phyloP scores from a whole-genome alignment of 35 echinoderm and acorn worm genomes.

The Apostichopus californicus region DNA sequence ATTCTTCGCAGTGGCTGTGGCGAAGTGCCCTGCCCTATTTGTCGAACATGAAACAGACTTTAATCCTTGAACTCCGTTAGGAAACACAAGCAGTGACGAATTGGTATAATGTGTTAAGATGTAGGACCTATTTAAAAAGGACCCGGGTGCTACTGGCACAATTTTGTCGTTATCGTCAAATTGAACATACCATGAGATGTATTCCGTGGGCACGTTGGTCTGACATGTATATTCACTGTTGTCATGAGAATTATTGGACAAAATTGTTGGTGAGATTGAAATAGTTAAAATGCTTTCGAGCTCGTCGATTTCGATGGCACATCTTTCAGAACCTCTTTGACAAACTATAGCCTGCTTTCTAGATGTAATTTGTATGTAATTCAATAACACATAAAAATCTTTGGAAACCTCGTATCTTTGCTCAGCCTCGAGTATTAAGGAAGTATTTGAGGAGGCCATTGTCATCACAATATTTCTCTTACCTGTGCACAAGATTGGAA shows the following conservation, averaged over 20 bases:
- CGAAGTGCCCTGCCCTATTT: neutral
- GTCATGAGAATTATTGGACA: neutral
- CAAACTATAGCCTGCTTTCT: neutral
- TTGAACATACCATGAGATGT: slow-evolving; percentile 1
- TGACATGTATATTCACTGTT: neutral
- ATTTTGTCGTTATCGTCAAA: neutral
- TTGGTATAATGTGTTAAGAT: neutral
- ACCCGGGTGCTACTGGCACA: neutral
- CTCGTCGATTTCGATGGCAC: neutral
- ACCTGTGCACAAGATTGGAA: neutral
- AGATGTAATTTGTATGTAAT: neutral
- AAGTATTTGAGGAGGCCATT: too few relatives aligned
- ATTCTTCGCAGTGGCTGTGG: neutral
- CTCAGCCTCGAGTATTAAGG: too few relatives aligned
- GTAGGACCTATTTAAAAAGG: neutral
- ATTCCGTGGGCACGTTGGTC: neutral
- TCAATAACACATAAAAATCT: neutral
- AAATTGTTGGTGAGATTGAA: neutral
- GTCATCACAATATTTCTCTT: too few relatives aligned
- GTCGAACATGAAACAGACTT: slow-evolving; percentile 4
- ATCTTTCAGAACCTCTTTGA: neutral
- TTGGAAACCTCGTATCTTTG: neutral
- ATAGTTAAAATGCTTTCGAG: neutral
- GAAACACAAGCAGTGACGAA: neutral
- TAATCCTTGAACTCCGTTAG: neutral